These are phyloP conservation scores for Heloderma charlesbogerti DNA, from an alignment of 2,113 vertebrate species.

Conservation along the genomic window DNA sequence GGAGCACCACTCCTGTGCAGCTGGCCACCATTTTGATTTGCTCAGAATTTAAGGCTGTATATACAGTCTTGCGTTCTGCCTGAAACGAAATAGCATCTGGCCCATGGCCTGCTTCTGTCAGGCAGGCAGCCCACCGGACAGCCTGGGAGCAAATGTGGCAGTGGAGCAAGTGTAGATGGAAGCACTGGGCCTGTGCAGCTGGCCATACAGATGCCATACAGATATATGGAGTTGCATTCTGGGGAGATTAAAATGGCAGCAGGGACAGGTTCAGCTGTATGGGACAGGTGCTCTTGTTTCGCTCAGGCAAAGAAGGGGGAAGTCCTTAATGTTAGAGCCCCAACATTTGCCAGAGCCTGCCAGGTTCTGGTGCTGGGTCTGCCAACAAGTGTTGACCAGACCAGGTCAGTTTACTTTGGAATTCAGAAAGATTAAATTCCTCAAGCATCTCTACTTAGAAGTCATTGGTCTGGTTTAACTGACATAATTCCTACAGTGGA, in stretches of 20 bases:
- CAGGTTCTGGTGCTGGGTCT: no score
- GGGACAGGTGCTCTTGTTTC: background rate
- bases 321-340: background rate
- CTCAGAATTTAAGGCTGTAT: no score
- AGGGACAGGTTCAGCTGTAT: background rate
- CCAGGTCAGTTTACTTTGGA: no score
- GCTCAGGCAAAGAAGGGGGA: background rate
- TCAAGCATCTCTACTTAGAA: background rate
- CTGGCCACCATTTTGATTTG: no score
- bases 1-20: no score
- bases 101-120: no score
- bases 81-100: no score
- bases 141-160: no score
- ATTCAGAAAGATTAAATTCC: background rate
- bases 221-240: background rate
- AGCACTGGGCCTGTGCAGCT: background rate
- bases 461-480: background rate
- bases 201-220: background rate
- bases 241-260: background rate
- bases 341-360: background rate
- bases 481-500: background rate
- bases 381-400: background rate
- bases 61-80: no score
- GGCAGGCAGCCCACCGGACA: no score
- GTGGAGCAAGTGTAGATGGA: background rate